These are phyloP conservation scores for Hololepta plana DNA, from an alignment of 2,888 invertebrate genomes.

Conservation along the genomic window DNA sequence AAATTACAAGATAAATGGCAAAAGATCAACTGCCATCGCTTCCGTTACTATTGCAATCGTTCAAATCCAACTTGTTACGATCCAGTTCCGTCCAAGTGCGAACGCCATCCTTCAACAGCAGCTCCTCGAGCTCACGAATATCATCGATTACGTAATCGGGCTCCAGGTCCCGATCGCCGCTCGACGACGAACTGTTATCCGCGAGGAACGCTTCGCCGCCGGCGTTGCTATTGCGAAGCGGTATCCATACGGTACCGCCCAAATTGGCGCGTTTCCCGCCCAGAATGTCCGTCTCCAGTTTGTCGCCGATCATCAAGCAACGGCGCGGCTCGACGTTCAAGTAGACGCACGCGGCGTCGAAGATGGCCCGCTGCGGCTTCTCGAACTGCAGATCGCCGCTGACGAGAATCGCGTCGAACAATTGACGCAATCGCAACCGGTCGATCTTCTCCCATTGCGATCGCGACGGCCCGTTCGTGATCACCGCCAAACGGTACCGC, in stretches of 20 bases:
- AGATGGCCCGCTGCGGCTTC: conserved; percentile 69
- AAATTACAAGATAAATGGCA: too few species aligned
- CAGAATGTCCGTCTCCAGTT: conserved; percentile 73
- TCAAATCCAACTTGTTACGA: conserved; percentile 20
- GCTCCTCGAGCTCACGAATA: conserved; percentile 41
- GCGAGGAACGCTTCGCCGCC: background rate
- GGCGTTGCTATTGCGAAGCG: conserved; percentile 28
- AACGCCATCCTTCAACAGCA: conserved; percentile 33
- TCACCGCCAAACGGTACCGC: conserved; percentile 59
- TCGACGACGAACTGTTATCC: conserved; percentile 3
- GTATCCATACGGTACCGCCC: conserved; percentile 68
- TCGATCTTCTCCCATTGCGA: conserved; percentile 81
- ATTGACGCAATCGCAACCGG: conserved; percentile 45
- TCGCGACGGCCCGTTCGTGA: conserved; percentile 73
- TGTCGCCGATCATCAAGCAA: conserved; percentile 79
- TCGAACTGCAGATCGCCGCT: conserved; percentile 76
- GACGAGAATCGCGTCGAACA: conserved; percentile 64
- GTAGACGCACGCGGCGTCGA: conserved; percentile 60
- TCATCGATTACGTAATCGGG: conserved; percentile 49
- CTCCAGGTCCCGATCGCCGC: conserved; percentile 22
- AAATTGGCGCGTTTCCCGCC: conserved; percentile 27
- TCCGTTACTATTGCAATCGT: conserved; percentile 28
- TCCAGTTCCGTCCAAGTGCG: conserved; percentile 12
- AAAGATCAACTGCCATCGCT: conserved; percentile 36
- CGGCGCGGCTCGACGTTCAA: conserved; percentile 54